Evolutionary conservation across 2,797 vertebrate species (phyloP), one percentile per base, ranked within the genome.

Genomic region (Sebastiscus tertius): DNA sequence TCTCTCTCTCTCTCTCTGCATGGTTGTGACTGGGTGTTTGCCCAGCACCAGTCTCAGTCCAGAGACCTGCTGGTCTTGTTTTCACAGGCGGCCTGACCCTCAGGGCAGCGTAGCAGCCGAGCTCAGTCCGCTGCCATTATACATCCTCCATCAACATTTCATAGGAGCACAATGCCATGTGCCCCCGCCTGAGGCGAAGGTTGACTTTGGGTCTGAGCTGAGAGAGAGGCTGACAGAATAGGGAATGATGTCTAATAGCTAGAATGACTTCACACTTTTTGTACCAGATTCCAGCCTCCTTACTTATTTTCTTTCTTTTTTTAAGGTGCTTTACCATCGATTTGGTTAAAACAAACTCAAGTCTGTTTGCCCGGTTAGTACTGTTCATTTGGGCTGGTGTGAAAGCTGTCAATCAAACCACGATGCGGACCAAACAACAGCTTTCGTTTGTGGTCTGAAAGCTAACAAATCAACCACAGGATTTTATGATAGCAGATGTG

Each of bases 51-150:
- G 55, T 33, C 66, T 88, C 64, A 24, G 75, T 72, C 73, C 72
- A 68, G 67, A 59, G 77, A 78, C 90, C 84, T 81, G 74, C 86
- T 84, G 83, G 79, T 85, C 36, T 84, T 83, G 87, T 92, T 91
- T 92, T 89, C 85, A 84, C 86, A 88, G 92, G 69, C 88, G 46
- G 80, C 62, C 67, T 83, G 82, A 90, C 80, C 83, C 75, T 80
- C 59, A 24, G 26, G 76, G 66, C 75, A 39, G 39, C 20, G 33
- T 60, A 54, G 68, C 74, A 72, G 82, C 83, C 54, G 26, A 77
- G 80, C 86, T 82, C 88, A 81, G 64, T 75, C 84, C 77, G 88
- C 86, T 84, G 82, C 87, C 85, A 83, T 87, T 83, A 81, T 77
- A 69, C 46, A 8, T 79, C 70, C 75, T 90, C 52, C 5, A 82